Percentiles rank a stretch among this genome's conserved stretches.
These are phyloP conservation scores for Anastrepha ludens DNA, from an alignment of 1,140 invertebrate genomes.

Conservation along the genomic window DNA sequence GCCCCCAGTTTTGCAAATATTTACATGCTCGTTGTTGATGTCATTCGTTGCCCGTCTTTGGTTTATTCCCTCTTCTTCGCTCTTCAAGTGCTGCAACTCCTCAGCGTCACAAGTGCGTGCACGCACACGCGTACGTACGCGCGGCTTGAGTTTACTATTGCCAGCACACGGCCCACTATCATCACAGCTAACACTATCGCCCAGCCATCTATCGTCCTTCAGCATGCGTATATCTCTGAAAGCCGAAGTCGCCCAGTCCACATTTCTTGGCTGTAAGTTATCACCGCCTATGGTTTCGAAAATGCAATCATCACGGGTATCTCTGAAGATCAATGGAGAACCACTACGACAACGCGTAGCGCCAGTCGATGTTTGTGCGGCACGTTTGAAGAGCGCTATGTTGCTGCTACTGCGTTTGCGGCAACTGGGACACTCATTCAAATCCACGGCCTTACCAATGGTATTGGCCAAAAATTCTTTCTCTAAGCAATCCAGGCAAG, in stretches of 20 bases:
- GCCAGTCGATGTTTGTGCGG: slow-evolving; percentile 56
- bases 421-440: slow-evolving; percentile 65
- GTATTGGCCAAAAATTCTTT: slow-evolving; percentile 72
- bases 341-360: slow-evolving; percentile 64
- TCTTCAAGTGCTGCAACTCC: slow-evolving; percentile 1
- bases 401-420: slow-evolving; percentile 56
- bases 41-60: background rate
- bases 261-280: slow-evolving; percentile 11
- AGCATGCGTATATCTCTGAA: slow-evolving; percentile 12
- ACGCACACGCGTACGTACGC: slow-evolving; percentile 24
- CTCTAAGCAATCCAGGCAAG: slow-evolving; percentile 71
- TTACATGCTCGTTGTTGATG: background rate
- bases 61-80: background rate
- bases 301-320: background rate
- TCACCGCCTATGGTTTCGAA: background rate
- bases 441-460: slow-evolving; percentile 68
- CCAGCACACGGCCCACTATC: slow-evolving; percentile 6
- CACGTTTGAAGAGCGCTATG: slow-evolving; percentile 31
- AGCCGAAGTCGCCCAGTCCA: background rate
- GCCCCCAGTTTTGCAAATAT: background rate
- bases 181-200: slow-evolving; percentile 39
- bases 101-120: background rate
- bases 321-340: slow-evolving; percentile 59
- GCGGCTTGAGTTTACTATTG: background rate
- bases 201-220: slow-evolving; percentile 20